Base-by-base conservation (phyloP, 1,140 invertebrate genomes). In the Drosophila sproati region DNA sequence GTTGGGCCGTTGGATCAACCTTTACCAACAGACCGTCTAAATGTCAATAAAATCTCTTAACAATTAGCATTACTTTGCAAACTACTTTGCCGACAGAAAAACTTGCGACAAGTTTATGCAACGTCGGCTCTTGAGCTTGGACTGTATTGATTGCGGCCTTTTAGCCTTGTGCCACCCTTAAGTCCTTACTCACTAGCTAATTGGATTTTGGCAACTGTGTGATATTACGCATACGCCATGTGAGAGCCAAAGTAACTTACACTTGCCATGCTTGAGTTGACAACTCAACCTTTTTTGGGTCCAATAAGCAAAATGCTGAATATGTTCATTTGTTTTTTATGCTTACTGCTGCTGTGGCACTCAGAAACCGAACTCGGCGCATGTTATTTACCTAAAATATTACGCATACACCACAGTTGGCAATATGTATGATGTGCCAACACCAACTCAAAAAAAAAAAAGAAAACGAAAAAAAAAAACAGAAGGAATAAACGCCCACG, bases 341-440 rank as follows among this genome's bases (percentile, higher is more conserved):
- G 60, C 37, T 64, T 74, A 69, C 35, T 43, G 37, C 37, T 43
- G 37, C 37, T 62, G 57, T 41, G 32, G 34, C 63, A 69, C 39
- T 73, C 41, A 54, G 47, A 39, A 59, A 56, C 28, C 73, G 73
- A 73, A 63, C 67, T 60, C 67, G 59, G 43, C 57, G 48, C 52
- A 51, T 61, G 61, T 76, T 87, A 67, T 82, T 82, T 86, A 76
- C 73, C 54, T 86, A 74, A 73, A 78, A 86, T 68, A 70, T 79
- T 80, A 71, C 66, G 67, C 55, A 78, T 86, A 78, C 62, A 63
- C 63, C 61, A 66, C 50, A 74, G 69, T 55, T 77, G 69, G 66
- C 76, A 87, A 78, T 75, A 64, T 54, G 48, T 51, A 55, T 61
- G 63, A 73, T 79, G 56, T 77, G 69, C 37, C 64, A 76, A 70